phyloP scores from a whole-genome alignment of 1,140 invertebrate genomes.

The Schlechtendalia chinensis region DNA sequence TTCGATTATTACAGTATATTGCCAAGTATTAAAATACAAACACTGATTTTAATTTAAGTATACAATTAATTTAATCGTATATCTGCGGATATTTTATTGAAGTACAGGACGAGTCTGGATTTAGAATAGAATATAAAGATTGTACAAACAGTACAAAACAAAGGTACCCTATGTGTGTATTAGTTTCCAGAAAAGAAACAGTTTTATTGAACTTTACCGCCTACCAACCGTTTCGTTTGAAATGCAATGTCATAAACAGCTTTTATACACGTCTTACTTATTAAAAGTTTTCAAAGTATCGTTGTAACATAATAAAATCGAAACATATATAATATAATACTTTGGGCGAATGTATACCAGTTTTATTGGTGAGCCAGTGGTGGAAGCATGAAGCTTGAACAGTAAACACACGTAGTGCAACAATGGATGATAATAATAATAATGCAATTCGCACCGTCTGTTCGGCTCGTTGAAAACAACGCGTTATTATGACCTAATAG shows the following conservation, averaged over 20 bases:
- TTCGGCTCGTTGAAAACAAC: neutral
- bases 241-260: neutral
- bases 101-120: too few relatives aligned
- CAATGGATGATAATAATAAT: neutral
- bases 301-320: neutral
- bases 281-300: slow-evolving; percentile 39
- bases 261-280: slow-evolving; percentile 9
- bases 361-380: slow-evolving; percentile 1
- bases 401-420: neutral
- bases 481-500: neutral
- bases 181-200: neutral
- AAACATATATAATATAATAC: neutral
- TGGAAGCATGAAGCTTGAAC: neutral
- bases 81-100: too few relatives aligned
- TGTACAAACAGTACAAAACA: too few relatives aligned
- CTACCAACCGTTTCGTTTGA: neutral
- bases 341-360: neutral
- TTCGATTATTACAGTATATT: too few relatives aligned
- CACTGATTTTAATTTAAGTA: too few relatives aligned
- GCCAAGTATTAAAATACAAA: too few relatives aligned
- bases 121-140: too few relatives aligned
- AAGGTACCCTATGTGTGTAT: neutral
- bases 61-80: too few relatives aligned
- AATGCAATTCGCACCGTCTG: neutral
- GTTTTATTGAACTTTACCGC: slow-evolving; percentile 8